Percentiles rank a stretch among this genome's conserved stretches.
Evolutionary conservation across 2,113 vertebrate species (phyloP).

Genomic region (Microtus oregoni): DNA sequence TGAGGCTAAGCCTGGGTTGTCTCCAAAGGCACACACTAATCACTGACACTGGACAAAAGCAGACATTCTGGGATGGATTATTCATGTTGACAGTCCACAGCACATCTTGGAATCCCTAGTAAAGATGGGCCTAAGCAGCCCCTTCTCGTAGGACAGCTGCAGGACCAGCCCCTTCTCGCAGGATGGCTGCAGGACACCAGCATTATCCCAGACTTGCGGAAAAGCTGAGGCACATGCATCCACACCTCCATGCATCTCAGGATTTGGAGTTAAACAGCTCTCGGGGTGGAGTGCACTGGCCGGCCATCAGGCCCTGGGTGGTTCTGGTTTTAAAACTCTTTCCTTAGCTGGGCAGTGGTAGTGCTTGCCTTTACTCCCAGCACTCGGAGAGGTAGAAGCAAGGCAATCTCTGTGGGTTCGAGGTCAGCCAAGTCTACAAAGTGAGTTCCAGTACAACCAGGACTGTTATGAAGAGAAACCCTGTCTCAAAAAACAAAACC

Average conservation of each 20-base stretch:
- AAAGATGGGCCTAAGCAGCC: conserved; percentile 25
- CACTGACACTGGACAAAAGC: conserved; percentile 21
- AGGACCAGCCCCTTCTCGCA: background rate
- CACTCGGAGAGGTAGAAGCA: background rate
- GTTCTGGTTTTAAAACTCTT: background rate
- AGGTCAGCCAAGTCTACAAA: background rate
- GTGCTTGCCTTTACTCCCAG: background rate
- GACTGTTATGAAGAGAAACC: background rate
- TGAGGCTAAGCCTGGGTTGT: background rate
- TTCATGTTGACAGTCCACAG: conserved; percentile 9
- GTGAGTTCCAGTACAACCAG: background rate
- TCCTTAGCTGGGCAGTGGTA: background rate
- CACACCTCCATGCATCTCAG: background rate
- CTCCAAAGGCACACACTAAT: conserved; percentile 20
- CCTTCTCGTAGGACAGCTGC: background rate
- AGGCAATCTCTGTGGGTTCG: background rate
- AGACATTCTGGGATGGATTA: conserved; percentile 19
- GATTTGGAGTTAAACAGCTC: background rate
- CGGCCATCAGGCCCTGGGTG: background rate
- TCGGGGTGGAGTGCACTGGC: background rate
- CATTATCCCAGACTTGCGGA: conserved; percentile 11
- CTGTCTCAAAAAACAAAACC: background rate
- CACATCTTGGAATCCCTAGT: background rate
- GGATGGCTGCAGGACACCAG: conserved; percentile 6
- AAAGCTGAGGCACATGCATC: background rate